Base-by-base conservation (phyloP, 2,113 vertebrate genomes). In the Actenoides lindsayi region DNA sequence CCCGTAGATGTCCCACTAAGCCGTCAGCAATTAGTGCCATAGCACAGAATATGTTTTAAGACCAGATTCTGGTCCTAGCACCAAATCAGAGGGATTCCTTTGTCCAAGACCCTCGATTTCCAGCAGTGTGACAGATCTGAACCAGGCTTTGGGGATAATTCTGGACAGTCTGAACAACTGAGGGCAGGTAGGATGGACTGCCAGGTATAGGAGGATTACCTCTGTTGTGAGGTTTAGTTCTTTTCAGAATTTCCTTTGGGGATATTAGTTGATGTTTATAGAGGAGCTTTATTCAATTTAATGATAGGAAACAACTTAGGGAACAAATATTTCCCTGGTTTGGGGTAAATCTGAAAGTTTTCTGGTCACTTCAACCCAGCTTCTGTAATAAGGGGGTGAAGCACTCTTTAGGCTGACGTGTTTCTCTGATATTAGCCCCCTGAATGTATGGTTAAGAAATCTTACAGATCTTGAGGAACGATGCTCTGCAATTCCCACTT, bases 331-430 rank as follows among this genome's bases (percentile, higher is more conserved):
- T 86, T 93, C 74, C 39, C 50, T 92, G 16, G 63, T 95, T 93
- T 95, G 82, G 42, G 78, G 95, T 95, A 96, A 96, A 96, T 91
- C 60, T 87, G 90, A 87, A 96, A 87, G 92, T 79, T 90, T 94
- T 96, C 77, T 96, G 53, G 60, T 94, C 62, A 62, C 74, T 95
- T 97, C 89, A 90, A 89, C 94, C 71, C 46, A 80, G 69, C 81
- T 97, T 97, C 92, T 92, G 90, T 83, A 94, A 35, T 71, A 90
- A 97, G 68, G 87, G 92, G 78, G 67, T 84, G 94, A 88, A 86
- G 41, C 51, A 56, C 57, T 28, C 28, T 94, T 81, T 30, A 65
- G 27, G 46, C 11, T 82, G 31, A 63, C 80, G 57, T 65, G 39
- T 85, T 94, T 54, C 59, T 73, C 94, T 95, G 64, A 12, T 96